phyloP scores from a whole-genome alignment of 2,888 invertebrate genomes.

The Strigamia maritima region DNA sequence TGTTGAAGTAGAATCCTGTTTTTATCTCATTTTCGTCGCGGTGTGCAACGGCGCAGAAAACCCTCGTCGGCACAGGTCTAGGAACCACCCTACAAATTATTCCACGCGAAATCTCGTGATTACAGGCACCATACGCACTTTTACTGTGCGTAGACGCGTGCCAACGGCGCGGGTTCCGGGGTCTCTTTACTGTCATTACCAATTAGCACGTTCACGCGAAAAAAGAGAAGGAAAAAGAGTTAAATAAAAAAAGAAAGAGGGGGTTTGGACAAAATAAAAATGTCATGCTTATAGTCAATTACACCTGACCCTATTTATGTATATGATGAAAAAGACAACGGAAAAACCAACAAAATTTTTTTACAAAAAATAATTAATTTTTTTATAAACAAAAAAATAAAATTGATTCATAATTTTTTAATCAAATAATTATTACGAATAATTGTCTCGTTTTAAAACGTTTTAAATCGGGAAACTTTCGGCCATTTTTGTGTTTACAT shows the following conservation, averaged over 20 bases:
- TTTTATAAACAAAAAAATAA: no score
- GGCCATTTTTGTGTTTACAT: no score
- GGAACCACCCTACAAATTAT: conserved; percentile 28
- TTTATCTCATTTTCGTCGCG: conserved; percentile 37
- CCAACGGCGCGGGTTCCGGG: conserved; percentile 16
- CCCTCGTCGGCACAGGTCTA: neutral
- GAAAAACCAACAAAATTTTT: no score
- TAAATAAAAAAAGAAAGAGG: neutral
- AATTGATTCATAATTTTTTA: no score
- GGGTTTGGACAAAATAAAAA: neutral
- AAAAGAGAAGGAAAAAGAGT: neutral
- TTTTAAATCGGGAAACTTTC: no score
- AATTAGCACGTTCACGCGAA: conserved; percentile 36
- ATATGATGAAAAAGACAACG: neutral
- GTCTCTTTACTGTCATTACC: conserved; percentile 37
- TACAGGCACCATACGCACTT: conserved; percentile 35
- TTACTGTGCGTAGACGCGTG: conserved; percentile 24
- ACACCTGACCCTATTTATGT: neutral
- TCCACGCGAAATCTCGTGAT: conserved; percentile 36
- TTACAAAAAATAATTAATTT: no score
- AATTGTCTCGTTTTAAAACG: no score
- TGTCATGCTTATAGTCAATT: neutral
- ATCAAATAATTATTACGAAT: no score
- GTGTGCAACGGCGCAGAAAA: conserved; percentile 37
- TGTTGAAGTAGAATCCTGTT: conserved; percentile 25